These are phyloP conservation scores for Phengaris alcon DNA, from an alignment of 2,888 invertebrate species.

Conservation along the genomic window DNA sequence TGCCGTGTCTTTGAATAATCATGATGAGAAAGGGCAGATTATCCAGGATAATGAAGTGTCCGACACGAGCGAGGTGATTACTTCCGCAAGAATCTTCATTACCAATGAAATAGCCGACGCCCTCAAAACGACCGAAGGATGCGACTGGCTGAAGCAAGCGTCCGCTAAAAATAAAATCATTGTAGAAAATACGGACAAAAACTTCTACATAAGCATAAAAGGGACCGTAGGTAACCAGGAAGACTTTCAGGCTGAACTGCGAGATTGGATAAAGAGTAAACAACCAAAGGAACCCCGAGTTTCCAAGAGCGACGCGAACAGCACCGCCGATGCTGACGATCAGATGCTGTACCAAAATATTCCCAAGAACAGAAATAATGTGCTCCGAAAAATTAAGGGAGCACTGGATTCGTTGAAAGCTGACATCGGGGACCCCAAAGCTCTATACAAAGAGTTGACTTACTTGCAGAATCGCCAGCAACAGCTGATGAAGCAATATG, in stretches of 20 bases:
- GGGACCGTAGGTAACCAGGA: constrained; percentile 74
- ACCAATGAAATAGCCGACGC: constrained; percentile 68
- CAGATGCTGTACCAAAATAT: constrained; percentile 44
- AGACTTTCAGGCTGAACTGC: constrained; percentile 69
- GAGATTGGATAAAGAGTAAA: constrained; percentile 56
- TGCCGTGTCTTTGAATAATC: constrained; percentile 55
- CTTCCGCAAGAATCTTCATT: constrained; percentile 73
- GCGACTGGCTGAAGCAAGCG: constrained; percentile 61
- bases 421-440: constrained; percentile 74
- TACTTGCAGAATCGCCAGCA: constrained; percentile 66
- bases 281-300: constrained; percentile 30
- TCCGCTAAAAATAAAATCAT: constrained; percentile 57
- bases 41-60: constrained; percentile 74
- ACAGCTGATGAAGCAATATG: constrained; percentile 58
- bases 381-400: constrained; percentile 54
- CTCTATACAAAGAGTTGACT: constrained; percentile 64
- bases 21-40: constrained; percentile 62
- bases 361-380: constrained; percentile 58
- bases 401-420: constrained; percentile 62
- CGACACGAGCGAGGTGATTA: constrained; percentile 63
- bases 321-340: constrained; percentile 32
- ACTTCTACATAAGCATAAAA: constrained; percentile 66
- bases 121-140: constrained; percentile 69
- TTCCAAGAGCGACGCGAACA: constrained; percentile 42
- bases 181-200: constrained; percentile 57